A percentile compares a stretch with the other conserved stretches of the same genome.
These are phyloP conservation scores for Ceramica pisi DNA, from an alignment of 2,888 invertebrate genomes.

Conservation along the genomic window DNA sequence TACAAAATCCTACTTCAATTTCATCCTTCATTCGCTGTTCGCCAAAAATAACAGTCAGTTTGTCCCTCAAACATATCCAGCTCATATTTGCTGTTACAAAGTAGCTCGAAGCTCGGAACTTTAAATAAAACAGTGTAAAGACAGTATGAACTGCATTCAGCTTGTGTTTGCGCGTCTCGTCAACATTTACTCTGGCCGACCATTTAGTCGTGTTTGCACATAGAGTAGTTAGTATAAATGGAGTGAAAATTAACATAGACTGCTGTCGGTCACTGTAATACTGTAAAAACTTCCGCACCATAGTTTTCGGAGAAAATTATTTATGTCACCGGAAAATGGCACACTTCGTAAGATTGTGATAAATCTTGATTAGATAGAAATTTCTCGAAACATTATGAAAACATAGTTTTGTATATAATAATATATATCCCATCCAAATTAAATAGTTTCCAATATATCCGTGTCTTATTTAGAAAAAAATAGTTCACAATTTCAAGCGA, in stretches of 20 bases:
- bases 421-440: too few relatives aligned
- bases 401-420: too few relatives aligned
- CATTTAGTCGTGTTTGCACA: constrained; percentile 62
- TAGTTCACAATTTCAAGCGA: too few relatives aligned
- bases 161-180: constrained; percentile 57
- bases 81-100: constrained; percentile 63
- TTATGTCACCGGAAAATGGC: too few relatives aligned
- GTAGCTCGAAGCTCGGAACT: constrained; percentile 56
- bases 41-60: constrained; percentile 34
- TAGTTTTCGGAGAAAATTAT: background rate
- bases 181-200: constrained; percentile 62
- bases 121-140: constrained; percentile 66
- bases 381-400: too few relatives aligned
- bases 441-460: too few relatives aligned
- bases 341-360: too few relatives aligned
- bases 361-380: too few relatives aligned
- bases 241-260: constrained; percentile 40
- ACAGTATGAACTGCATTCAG: constrained; percentile 61
- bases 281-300: background rate
- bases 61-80: constrained; percentile 50
- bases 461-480: too few relatives aligned
- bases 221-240: constrained; percentile 33
- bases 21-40: background rate
- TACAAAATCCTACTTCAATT: constrained; percentile 1
- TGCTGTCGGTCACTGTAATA: background rate